Conservation (phyloP, 2,113 vertebrate species). For the Thamnophis sirtalis region DNA sequence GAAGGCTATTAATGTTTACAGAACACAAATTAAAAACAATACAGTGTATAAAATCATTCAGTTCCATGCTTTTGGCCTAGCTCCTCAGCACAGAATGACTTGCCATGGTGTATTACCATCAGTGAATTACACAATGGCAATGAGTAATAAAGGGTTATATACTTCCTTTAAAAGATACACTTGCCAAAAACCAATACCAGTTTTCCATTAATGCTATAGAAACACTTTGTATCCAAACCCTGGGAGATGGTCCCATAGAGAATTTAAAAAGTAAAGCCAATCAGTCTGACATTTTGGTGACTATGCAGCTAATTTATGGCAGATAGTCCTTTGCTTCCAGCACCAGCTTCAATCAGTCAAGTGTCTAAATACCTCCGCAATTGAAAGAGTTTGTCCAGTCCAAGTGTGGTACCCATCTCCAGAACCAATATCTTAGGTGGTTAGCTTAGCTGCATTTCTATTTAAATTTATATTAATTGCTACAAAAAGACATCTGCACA, state of each 20-base stretch:
- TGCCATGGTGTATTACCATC: constrained; percentile 51
- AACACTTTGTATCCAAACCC: neutral
- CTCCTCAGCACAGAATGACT: constrained; percentile 51
- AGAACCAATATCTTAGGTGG: neutral
- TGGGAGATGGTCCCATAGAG: neutral
- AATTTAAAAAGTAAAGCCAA: neutral
- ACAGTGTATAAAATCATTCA: constrained; percentile 57
- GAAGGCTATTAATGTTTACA: constrained; percentile 61
- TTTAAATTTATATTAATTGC: neutral
- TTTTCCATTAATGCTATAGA: neutral
- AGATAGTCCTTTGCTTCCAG: neutral
- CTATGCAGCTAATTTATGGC: neutral
- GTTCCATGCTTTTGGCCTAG: constrained; percentile 59
- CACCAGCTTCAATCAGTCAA: neutral
- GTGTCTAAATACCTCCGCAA: neutral
- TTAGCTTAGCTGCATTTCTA: neutral
- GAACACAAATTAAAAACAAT: constrained; percentile 63
- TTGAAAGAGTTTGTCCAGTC: neutral
- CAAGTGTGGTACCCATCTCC: neutral
- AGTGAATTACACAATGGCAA: constrained; percentile 61
- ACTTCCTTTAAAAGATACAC: constrained; percentile 30
- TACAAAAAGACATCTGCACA: neutral
- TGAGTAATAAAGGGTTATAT: constrained; percentile 48
- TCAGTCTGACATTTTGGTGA: neutral
- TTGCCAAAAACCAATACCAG: neutral